These are phyloP conservation scores for Entomobrya multifasciata DNA, from an alignment of 2,888 invertebrate species.

Conservation along the genomic window DNA sequence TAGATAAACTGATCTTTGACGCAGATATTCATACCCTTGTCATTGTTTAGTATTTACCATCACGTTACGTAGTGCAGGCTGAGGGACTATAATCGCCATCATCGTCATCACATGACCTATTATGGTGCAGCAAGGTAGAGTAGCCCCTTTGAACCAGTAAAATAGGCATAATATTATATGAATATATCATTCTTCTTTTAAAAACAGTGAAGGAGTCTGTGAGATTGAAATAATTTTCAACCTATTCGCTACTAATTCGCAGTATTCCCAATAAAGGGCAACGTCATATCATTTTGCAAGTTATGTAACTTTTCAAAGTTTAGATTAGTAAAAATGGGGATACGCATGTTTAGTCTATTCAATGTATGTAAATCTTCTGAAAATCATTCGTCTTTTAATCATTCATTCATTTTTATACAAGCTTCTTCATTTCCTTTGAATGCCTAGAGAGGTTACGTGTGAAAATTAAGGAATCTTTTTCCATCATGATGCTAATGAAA, in stretches of 20 bases:
- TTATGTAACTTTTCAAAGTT: constrained; percentile 11
- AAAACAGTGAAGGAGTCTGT: background rate
- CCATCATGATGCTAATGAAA: constrained; percentile 29
- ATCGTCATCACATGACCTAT: constrained; percentile 40
- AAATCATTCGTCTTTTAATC: too few species aligned
- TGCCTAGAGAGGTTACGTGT: constrained; percentile 19
- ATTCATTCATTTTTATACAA: background rate
- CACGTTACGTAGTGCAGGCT: background rate
- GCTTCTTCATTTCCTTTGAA: constrained; percentile 32
- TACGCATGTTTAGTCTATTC: too few species aligned
- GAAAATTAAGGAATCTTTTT: constrained; percentile 27
- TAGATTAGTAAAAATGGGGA: too few species aligned
- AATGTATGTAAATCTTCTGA: too few species aligned
- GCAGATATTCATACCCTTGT: too few species aligned
- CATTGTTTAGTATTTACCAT: too few species aligned
- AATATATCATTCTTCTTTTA: background rate
- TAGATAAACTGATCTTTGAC: too few species aligned
- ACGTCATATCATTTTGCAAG: background rate
- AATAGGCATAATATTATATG: constrained; percentile 7
- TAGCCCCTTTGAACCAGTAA: constrained; percentile 2
- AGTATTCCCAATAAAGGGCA: constrained; percentile 29
- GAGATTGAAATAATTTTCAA: constrained; percentile 10
- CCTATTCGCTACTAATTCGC: background rate
- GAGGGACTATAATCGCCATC: background rate
- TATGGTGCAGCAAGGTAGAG: constrained; percentile 60